Evolutionary conservation across 2,113 vertebrate species (phyloP), one percentile per base, ranked within the genome.

Genomic region (Mellivora capensis): DNA sequence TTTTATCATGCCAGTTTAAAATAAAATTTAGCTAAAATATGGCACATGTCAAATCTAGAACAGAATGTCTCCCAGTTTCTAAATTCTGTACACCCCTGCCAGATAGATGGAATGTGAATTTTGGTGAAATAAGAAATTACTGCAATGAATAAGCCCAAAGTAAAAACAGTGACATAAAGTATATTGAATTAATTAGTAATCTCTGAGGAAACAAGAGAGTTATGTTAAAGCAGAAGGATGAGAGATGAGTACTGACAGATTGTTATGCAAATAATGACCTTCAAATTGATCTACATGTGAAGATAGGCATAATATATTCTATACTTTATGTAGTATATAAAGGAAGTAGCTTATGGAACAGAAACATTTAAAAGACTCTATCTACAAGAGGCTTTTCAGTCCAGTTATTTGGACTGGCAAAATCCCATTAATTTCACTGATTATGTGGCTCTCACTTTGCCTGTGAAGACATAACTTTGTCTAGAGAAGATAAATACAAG

Each of bases 1-100:
- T 91, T 81, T 39, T 52, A 59, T 92, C 12, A 79, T 83, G 4
- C 27, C 4, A 29, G 76, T 39, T 85, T 77, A 72, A 95, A 89
- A 67, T 61, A 81, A 90, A 81, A 71, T 84, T 94, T 90, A 72
- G 47, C 17, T 90, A 67, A 79, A 87, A 96, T 92, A 90, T 88
- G 21, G 20, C 9, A 61, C 34, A 17, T 64, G 71, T 79, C 67
- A 86, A 47, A 57, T 39, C 0, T 57, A 52, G 77, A 84, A 87
- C 9, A 89, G 25, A 95, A 15, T 83, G 27, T 64, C 39, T 93
- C 59, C 72, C 20, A 57, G 11, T 5, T n/a, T 44, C n/a, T 93
- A 42, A 82, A 49, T 91, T 93, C 27, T 12, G 18, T 88, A 11
- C 12, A 87, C 12, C 6, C 8, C 10, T 52, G 31, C 12, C n/a